Base-by-base conservation (phyloP, 2,797 vertebrate genomes). In the Characodon lateralis region DNA sequence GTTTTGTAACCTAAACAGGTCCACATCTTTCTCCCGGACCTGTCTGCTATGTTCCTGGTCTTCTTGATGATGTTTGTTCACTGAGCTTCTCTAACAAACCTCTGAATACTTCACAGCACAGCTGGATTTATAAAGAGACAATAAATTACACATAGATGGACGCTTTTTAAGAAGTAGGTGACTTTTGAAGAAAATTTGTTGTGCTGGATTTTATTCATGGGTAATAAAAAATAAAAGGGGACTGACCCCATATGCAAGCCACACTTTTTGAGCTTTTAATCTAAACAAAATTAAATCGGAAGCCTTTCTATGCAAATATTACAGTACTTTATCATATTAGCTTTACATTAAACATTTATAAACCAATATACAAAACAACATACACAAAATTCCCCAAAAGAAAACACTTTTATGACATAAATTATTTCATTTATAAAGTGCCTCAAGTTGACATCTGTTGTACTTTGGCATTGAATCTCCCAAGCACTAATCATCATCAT, bases 401-500 rank as follows among this genome's bases (percentile, higher is more conserved):
- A n/a, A 6, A 13, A 22, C 18, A 8, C 10, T 24, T 2, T 10
- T 66, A 39, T 41, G 3, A 18, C 20, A 12, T 22, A 66, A 39
- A 66, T 41, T 2, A 66, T 41, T 66, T 41, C 18, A 41, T 12
- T 12, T 22, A 35, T 41, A 9, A 41, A 66, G 20, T 24, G 20
- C 20, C 35, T 66, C 63, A 66, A 39, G 31, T 41, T 68, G 39
- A 41, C 39, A 43, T 68, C 39, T 68, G 65, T 68, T 68, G 65
- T 43, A 24, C 39, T 43, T 43, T 68, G 22, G 20, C 39, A 13
- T 22, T 43, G 39, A 68, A 24, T 68, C 9, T 68, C 39, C 39
- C 65, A 43, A 43, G 35, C 39, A 41, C 22, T 43, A 71, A 71
- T 71, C 70, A 35, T 14, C 28, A 39, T n/a, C 35, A 41, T 66